Percentiles rank a stretch among this genome's conserved stretches.
These are phyloP conservation scores for Orchesella flavescens DNA, from an alignment of 2,888 invertebrate genomes.

Conservation along the genomic window DNA sequence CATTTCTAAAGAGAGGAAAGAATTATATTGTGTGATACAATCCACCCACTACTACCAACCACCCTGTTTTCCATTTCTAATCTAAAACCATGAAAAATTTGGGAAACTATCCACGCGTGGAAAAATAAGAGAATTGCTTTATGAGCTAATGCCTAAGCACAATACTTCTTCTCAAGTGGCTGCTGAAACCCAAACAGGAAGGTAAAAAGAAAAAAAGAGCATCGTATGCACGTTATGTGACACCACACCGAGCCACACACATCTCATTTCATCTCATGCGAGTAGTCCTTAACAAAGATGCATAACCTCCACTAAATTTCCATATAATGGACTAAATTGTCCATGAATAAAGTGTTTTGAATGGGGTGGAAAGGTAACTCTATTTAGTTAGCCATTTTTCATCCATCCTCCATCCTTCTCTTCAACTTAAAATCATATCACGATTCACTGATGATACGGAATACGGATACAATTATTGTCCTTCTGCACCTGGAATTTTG, in stretches of 20 bases:
- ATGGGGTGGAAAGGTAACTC: conserved; percentile 1
- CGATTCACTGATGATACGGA: too few species aligned
- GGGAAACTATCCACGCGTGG: conserved; percentile 50
- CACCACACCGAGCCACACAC: not conserved
- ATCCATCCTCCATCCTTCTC: too few species aligned
- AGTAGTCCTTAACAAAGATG: not conserved
- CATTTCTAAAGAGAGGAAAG: conserved; percentile 18
- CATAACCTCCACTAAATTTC: conserved; percentile 46
- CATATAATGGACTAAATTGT: conserved; percentile 54
- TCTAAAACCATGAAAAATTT: conserved; percentile 3
- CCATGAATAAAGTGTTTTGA: conserved; percentile 53
- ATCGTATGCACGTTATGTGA: conserved; percentile 13
- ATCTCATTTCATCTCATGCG: not conserved
- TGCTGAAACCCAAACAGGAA: too few species aligned
- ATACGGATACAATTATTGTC: too few species aligned
- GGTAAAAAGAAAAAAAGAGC: not conserved
- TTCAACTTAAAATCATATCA: too few species aligned
- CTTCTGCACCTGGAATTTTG: conserved; percentile 13
- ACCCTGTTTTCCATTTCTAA: conserved; percentile 9
- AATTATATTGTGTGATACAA: too few species aligned
- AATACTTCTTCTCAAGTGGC: not conserved
- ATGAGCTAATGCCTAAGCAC: not conserved
- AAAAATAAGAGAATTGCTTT: conserved; percentile 15
- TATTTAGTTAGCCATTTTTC: too few species aligned
- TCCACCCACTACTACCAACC: not conserved